phyloP scores from a whole-genome alignment of 2,797 vertebrate genomes.

The Rhincodon typus region DNA sequence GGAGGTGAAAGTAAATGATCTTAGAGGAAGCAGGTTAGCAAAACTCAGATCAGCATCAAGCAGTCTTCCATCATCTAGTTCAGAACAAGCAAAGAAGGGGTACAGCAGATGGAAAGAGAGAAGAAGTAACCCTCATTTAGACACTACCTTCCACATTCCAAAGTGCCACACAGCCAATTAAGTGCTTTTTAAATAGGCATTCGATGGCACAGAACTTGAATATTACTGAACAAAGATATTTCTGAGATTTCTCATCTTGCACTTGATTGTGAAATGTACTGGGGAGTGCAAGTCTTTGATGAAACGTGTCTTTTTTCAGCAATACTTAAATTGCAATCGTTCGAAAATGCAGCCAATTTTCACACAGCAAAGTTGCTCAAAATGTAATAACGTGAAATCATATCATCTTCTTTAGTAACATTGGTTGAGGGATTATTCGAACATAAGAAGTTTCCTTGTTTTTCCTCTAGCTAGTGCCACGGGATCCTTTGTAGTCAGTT shows the following conservation, averaged over 20 bases:
- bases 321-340: background rate
- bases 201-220: no score
- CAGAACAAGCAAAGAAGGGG: background rate
- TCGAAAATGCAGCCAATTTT: background rate
- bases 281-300: no score
- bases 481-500: background rate
- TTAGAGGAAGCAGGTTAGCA: background rate
- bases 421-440: background rate
- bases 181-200: background rate
- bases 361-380: background rate
- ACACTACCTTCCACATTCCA: background rate
- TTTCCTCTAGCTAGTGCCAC: background rate
- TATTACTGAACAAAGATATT: no score
- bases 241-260: no score
- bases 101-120: background rate
- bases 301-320: no score
- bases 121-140: background rate
- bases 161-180: background rate
- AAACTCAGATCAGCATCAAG: background rate
- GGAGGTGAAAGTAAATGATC: background rate
- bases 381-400: background rate
- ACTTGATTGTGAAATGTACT: no score
- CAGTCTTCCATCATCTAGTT: background rate
- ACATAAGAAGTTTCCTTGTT: background rate
- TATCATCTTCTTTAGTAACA: background rate